Evolutionary conservation across 2,113 vertebrate species (phyloP).

Genomic region (Progne subis): DNA sequence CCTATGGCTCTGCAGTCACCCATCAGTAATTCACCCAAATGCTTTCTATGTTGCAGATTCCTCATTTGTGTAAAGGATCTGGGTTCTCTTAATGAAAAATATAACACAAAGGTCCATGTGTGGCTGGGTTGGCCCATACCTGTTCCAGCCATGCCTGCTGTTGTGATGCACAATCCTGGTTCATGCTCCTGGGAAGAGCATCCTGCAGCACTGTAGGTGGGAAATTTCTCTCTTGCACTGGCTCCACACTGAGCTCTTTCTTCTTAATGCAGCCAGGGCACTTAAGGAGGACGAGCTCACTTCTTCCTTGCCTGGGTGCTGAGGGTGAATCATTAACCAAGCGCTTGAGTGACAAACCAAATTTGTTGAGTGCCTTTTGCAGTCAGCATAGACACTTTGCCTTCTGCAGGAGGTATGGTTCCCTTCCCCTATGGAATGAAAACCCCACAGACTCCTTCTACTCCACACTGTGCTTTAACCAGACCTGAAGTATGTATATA

Average conservation of each 20-base stretch:
- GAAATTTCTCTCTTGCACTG: background rate
- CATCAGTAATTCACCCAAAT: background rate
- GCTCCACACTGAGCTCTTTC: background rate
- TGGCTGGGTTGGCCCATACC: background rate
- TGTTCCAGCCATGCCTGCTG: background rate
- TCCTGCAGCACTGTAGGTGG: background rate
- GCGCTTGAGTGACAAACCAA: background rate
- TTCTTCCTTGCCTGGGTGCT: background rate
- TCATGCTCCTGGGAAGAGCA: background rate
- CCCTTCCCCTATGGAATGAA: background rate
- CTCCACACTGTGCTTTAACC: rapidly evolving
- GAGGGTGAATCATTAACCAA: conserved; percentile 7
- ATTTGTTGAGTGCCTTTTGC: background rate
- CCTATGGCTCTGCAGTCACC: background rate
- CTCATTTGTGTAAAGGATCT: background rate
- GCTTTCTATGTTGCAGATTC: background rate
- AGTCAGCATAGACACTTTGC: background rate
- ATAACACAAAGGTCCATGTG: background rate
- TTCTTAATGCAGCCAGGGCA: background rate
- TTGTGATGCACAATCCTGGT: background rate
- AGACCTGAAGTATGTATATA: background rate
- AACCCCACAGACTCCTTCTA: background rate
- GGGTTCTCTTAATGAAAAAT: background rate
- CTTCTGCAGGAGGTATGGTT: background rate
- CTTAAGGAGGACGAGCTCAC: background rate